Evolutionary conservation across 1,140 invertebrate genomes (phyloP).

Genomic region (Ditylenchus dipsaci): DNA sequence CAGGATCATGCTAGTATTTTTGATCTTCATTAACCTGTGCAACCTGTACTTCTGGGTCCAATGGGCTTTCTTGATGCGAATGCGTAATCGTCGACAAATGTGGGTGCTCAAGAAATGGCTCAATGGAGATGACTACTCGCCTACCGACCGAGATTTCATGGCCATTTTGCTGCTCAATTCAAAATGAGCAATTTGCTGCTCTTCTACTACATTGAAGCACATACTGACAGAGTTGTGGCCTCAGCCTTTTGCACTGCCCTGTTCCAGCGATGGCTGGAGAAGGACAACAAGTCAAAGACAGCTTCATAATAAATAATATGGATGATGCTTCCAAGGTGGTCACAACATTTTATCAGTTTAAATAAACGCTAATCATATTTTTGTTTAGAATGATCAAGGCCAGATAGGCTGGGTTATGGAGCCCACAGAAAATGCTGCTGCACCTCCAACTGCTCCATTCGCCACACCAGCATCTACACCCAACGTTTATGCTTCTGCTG

Average conservation of each 20-base stretch:
- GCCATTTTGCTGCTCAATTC: slow-evolving; percentile 21
- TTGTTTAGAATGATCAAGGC: background rate
- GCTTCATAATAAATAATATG: background rate
- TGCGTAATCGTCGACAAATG: background rate
- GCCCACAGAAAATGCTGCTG: background rate
- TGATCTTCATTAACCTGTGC: slow-evolving; percentile 19
- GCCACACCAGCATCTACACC: background rate
- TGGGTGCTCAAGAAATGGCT: slow-evolving; percentile 29
- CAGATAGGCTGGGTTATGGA: background rate
- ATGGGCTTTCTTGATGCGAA: slow-evolving; percentile 25
- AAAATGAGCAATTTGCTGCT: slow-evolving; percentile 27
- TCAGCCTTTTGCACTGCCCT: slow-evolving; percentile 21
- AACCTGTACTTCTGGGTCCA: slow-evolving; percentile 27
- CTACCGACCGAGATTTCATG: slow-evolving; percentile 10
- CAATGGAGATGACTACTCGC: slow-evolving; percentile 14
- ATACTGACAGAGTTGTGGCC: slow-evolving; percentile 32
- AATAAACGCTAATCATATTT: background rate
- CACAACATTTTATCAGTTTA: background rate
- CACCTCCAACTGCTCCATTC: background rate
- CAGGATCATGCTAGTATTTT: slow-evolving; percentile 32
- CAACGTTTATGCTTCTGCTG: background rate
- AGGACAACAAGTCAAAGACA: slow-evolving; percentile 4
- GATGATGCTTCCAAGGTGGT: background rate
- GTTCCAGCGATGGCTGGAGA: slow-evolving; percentile 20
- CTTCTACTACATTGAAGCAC: slow-evolving; percentile 34